Percentiles rank a stretch among this genome's conserved stretches.
Evolutionary conservation across 2,113 vertebrate species (phyloP).

Genomic region (Phalacrocorax carbo): DNA sequence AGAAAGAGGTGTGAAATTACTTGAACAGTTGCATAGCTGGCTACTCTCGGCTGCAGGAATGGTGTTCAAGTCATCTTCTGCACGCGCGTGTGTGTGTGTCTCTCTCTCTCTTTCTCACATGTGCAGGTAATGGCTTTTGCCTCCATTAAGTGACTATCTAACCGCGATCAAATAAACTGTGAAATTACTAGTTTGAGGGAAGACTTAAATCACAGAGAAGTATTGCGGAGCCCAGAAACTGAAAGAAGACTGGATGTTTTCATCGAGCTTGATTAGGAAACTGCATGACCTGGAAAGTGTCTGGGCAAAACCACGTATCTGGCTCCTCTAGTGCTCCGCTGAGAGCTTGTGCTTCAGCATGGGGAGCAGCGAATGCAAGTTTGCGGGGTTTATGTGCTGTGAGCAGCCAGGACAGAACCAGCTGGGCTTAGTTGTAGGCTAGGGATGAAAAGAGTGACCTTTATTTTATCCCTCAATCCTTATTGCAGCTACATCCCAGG

Average conservation of each 20-base stretch:
- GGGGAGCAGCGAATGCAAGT: rapidly evolving
- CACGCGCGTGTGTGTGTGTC: neutral
- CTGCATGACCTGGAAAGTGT: neutral
- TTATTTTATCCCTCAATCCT: neutral
- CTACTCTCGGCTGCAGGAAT: neutral
- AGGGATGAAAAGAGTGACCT: neutral
- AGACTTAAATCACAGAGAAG: neutral
- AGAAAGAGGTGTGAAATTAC: neutral
- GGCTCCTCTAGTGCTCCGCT: neutral
- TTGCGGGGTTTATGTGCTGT: neutral
- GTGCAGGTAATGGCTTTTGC: neutral
- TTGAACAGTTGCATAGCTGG: neutral
- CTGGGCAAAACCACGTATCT: rapidly evolving
- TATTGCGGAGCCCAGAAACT: neutral
- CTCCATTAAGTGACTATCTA: neutral
- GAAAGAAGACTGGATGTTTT: neutral
- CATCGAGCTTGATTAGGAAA: neutral
- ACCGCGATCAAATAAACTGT: neutral
- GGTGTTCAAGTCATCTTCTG: neutral
- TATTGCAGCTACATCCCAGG: neutral
- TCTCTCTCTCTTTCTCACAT: rapidly evolving
- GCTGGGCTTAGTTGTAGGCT: neutral
- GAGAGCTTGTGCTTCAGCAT: neutral
- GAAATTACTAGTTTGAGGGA: neutral
- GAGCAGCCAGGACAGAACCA: neutral